Conservation (phyloP, 2,797 vertebrate species). For the Sternotherus odoratus region DNA sequence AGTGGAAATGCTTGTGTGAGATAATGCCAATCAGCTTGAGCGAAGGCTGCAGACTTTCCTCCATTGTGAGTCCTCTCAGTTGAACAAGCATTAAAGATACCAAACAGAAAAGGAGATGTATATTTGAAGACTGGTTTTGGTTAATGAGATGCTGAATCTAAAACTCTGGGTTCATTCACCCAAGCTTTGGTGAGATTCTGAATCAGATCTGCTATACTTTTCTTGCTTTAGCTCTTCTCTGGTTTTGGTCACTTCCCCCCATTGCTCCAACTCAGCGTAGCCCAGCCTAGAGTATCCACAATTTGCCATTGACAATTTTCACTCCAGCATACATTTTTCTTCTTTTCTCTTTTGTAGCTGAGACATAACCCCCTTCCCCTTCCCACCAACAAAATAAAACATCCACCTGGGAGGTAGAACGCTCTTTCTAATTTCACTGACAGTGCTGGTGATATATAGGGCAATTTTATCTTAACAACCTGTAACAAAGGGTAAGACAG, state of each 20-base stretch:
- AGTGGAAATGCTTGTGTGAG: neutral
- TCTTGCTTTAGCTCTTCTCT: neutral
- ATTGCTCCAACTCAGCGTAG: neutral
- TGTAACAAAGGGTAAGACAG: constrained; percentile 78
- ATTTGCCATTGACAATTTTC: neutral
- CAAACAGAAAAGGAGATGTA: constrained; percentile 43
- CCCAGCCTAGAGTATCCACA: neutral
- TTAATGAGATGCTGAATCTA: neutral
- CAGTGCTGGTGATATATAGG: constrained; percentile 75
- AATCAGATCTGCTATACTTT: neutral
- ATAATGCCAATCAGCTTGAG: neutral
- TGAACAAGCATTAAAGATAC: constrained; percentile 32
- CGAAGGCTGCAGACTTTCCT: neutral
- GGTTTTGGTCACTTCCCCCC: neutral
- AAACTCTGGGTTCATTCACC: neutral
- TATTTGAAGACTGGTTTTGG: constrained; percentile 46
- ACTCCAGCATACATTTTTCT: neutral
- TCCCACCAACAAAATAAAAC: neutral
- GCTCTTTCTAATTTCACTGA: constrained; percentile 77
- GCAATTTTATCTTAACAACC: constrained; percentile 78
- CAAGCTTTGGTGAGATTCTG: neutral
- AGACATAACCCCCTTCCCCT: constrained; percentile 16
- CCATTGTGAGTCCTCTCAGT: neutral
- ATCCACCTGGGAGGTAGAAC: constrained; percentile 58
- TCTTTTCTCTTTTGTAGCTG: constrained; percentile 32